Evolutionary conservation across 2,888 invertebrate genomes (phyloP), one percentile per base, ranked within the genome.

Genomic region (Drosophila flavopinicola): DNA sequence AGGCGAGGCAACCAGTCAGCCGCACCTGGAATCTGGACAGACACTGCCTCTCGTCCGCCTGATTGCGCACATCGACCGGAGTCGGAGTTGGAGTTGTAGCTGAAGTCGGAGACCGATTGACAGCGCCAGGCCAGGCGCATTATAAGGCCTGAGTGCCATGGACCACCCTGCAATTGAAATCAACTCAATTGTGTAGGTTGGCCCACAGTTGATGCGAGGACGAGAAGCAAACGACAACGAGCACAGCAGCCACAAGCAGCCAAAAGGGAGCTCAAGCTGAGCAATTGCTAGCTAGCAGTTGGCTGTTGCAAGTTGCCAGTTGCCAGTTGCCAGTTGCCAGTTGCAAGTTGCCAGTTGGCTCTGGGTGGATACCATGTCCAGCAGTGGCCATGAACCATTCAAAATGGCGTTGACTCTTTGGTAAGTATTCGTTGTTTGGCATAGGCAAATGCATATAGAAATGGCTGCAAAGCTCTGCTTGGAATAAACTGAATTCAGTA

Each of bases 151-250:
- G 75, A 83, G 79, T 85, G 58, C 66, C 64, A 45, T 27, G 57
- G 82, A 83, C 86, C 82, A 83, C 82, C 82, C 84, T 83, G 82
- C 85, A 82, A 82, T 82, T 78, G 78, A 72, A 85, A 82, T 76
- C 68, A 68, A 71, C 84, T 79, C 84, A 79, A 85, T 82, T 85
- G 86, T 83, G 80, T 85, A 78, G 75, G 66, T 38, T 66, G 70
- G 47, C 13, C 37, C 37, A 20, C 27, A 53, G 52, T 38, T 35
- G 45, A 39, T 9, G 27, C 49, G 37, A 33, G 49, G 53, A 41
- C 66, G 25, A 54, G 58, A 30, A 17, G 23, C 57, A 41, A 6
- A 33, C n/a, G 17, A 7, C 17, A 56, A 11, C 41, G 13, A 33
- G 6, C 25, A 13, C 45, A 45, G 32, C 54, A 48, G 48, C 59